These are phyloP conservation scores for Agrotis ipsilon DNA, from an alignment of 2,888 invertebrate genomes.

Conservation along the genomic window DNA sequence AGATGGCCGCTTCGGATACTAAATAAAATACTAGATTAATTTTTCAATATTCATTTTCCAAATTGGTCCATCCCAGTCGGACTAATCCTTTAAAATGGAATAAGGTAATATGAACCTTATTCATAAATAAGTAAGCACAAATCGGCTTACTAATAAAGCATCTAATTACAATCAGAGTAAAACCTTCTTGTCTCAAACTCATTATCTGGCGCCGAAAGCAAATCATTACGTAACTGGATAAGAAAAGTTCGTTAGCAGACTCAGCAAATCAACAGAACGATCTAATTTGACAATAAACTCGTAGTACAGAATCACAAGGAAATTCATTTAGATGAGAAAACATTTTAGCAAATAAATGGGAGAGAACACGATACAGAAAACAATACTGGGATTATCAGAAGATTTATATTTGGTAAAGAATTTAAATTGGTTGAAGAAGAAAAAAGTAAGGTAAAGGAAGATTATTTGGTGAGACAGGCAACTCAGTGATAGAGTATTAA, in stretches of 20 bases:
- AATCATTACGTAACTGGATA: constrained; percentile 44
- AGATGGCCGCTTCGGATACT: background rate
- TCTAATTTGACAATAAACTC: constrained; percentile 45
- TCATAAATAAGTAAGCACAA: background rate
- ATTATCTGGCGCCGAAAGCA: constrained; percentile 23
- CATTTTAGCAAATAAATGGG: constrained; percentile 21
- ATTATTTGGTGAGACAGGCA: background rate
- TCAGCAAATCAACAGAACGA: constrained; percentile 46
- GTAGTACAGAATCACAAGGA: constrained; percentile 20
- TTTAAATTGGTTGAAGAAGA: background rate
- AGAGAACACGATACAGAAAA: background rate
- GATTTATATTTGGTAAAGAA: constrained; percentile 1
- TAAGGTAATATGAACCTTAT: background rate
- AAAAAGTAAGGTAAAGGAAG: too few relatives aligned
- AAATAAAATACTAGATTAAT: background rate
- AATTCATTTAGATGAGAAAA: constrained; percentile 27
- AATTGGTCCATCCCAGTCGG: background rate
- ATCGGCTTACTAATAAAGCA: constrained; percentile 12
- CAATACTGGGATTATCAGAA: background rate
- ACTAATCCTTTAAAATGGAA: background rate
- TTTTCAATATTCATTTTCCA: background rate
- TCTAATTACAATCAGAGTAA: constrained; percentile 33
- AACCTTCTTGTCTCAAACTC: constrained; percentile 24
- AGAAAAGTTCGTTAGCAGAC: constrained; percentile 49
- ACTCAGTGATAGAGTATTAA: too few relatives aligned